Evolutionary conservation across 2,113 vertebrate species (phyloP), one percentile per base, ranked within the genome.

Genomic region (Rhinogobius similis): DNA sequence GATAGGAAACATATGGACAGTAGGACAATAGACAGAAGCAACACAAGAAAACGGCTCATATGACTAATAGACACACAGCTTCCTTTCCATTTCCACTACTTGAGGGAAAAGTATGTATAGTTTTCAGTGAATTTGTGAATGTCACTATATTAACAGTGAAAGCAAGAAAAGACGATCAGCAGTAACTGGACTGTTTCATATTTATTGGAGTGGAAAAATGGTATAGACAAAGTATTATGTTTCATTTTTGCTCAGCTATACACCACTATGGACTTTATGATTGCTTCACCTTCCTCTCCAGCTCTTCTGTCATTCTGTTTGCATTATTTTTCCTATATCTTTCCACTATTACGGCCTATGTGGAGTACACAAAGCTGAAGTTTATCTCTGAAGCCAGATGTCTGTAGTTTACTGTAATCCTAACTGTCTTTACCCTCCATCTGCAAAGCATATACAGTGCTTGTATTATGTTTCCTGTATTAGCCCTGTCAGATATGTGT

Each of bases 1-100:
- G 62, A 75, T 74, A 82, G 86, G 88, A 91, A 91, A 89, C 89
- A 89, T 71, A 89, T 87, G 86, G 87, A 73, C 70, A 36, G 61
- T 66, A 58, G 74, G 82, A 89, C 87, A 89, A 89, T 83, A 73
- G 80, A 78, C 76, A 70, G 86, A 26, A 67, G 64, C 62, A 71
- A 66, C 74, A 13, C 62, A 32, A 36, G 70, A 59, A 75, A 72
- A 32, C 53, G 32, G 72, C 67, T 72, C 38, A 56, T 39, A 27
- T 44, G 46, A 46, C 41, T 50, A 53, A 73, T 69, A 46, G 23
- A 75, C 41, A 20, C 50, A 55, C 36, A 41, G 20, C 44, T 66
- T 73, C 71, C 66, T 70, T n/a, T 48, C 41, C 29, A 10, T 27
- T 75, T 69, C 43, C 69, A 69, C 73, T 65, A 7, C 27, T 16